Percentiles rank a stretch among this genome's conserved stretches.
Conservation (phyloP, 1,140 invertebrate species). For the Hirudo medicinalis region DNA sequence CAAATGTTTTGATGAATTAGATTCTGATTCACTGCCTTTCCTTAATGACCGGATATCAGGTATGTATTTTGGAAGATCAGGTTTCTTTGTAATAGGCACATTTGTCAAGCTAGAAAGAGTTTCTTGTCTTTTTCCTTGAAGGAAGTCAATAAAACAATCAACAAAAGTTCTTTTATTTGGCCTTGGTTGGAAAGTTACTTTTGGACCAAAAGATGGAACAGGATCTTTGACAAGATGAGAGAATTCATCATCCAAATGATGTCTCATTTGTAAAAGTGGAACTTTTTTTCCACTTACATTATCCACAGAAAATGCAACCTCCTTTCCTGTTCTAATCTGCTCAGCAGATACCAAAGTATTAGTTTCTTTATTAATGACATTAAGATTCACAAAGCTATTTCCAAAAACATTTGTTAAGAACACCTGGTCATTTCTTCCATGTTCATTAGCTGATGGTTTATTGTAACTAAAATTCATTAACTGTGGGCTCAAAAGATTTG, state of each 20-base stretch:
- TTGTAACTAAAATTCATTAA: no score
- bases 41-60: slow-evolving; percentile 29
- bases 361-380: slow-evolving; percentile 13
- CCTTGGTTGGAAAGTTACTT: no score
- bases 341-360: not conserved
- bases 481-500: no score
- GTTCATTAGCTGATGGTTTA: not conserved
- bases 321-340: no score
- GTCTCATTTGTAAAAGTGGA: no score
- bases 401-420: slow-evolving; percentile 15
- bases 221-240: slow-evolving; percentile 3
- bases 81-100: slow-evolving; percentile 29
- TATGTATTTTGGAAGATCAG: slow-evolving; percentile 36
- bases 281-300: no score
- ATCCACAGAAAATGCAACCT: no score
- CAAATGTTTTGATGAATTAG: no score
- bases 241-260: slow-evolving; percentile 1
- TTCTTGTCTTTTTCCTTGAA: slow-evolving; percentile 37
- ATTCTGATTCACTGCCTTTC: not conserved
- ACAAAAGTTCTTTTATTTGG: not conserved
- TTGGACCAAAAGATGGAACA: not conserved
- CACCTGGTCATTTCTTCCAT: slow-evolving; percentile 1
- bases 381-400: slow-evolving; percentile 22
- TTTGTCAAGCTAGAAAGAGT: slow-evolving; percentile 37
- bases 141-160: slow-evolving; percentile 33